Evolutionary conservation across 2,888 invertebrate genomes (phyloP), one percentile per base, ranked within the genome.

Genomic region (Drosophila algonquin): DNA sequence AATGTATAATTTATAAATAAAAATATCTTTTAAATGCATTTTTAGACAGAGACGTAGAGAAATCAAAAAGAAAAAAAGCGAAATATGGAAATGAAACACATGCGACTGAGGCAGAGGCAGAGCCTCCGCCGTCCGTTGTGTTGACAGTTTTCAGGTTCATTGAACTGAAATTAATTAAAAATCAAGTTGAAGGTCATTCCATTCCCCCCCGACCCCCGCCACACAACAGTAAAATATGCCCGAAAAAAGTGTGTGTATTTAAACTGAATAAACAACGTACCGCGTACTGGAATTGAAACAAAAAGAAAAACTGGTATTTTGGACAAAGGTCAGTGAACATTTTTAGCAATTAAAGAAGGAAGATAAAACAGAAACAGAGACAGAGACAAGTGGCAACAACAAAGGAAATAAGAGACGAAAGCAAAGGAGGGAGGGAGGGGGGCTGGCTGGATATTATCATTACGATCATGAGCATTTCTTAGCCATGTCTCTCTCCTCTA

Each of bases 271-370:
- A 54, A 68, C 65, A 63, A 32, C 67, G 69, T 68, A 72, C 63
- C 67, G 69, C n/a, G n/a, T 68, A 72, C 63, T 57, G 55, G 27
- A 68, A 47, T 21, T 60, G 18, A 18, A 46, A 52, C 24, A 55
- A 44, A 64, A 24, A 53, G 18, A 62, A 57, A 78, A 77, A 86
- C 81, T 79, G 76, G 79, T 55, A 80, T 75, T 74, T 80, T 79
- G 83, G 83, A 74, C 83, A 88, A 90, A 88, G 87, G 87, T 88
- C 87, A 88, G 89, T 88, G 87, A 89, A 90, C 88, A 87, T 81
- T 75, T 76, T 81, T 73, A 78, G 69, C 73, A 83, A 89, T 71
- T 74, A 83, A 62, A 67, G 54, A 73, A 47, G 52, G 27, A 59
- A 63, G 61, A 57, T 63, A 63, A 27, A 51, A 16, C 47, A 51